Conservation (phyloP, 2,888 invertebrate species). For the Athalia cordata region DNA sequence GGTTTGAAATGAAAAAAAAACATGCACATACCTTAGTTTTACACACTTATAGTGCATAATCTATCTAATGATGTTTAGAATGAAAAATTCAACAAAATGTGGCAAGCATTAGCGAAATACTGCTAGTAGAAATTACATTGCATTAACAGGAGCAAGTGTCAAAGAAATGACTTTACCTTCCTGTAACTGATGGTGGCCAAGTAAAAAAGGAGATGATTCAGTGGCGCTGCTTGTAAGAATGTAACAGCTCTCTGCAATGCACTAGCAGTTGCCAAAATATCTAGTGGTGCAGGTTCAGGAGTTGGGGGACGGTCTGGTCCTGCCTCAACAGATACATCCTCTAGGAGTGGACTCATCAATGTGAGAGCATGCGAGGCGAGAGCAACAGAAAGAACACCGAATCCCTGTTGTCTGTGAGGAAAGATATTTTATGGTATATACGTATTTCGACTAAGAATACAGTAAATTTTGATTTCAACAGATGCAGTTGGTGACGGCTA, state of each 20-base stretch:
- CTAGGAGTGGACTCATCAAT: slow-evolving; percentile 83
- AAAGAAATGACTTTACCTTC: slow-evolving; percentile 75
- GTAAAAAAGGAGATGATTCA: slow-evolving; percentile 90
- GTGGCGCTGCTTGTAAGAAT: slow-evolving; percentile 82
- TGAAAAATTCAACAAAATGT: slow-evolving; percentile 11
- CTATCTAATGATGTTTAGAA: slow-evolving; percentile 15
- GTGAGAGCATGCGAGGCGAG: slow-evolving; percentile 90
- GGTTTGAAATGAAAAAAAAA: background rate
- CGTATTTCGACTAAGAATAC: background rate
- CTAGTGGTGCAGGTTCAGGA: slow-evolving; percentile 79
- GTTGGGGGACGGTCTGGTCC: slow-evolving; percentile 62
- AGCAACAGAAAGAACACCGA: slow-evolving; percentile 92
- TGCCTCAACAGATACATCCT: slow-evolving; percentile 86
- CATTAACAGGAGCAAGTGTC: background rate
- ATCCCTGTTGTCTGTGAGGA: slow-evolving; percentile 84
- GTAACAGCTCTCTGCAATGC: slow-evolving; percentile 83
- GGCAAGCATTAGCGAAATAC: slow-evolving; percentile 3
- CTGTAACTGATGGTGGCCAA: slow-evolving; percentile 92
- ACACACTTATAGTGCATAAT: slow-evolving; percentile 5
- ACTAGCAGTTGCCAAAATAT: slow-evolving; percentile 80
- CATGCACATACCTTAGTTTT: slow-evolving; percentile 27
- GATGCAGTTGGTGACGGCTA: slow-evolving; percentile 3
- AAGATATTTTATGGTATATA: slow-evolving; percentile 70
- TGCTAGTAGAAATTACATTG: background rate
- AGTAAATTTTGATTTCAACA: background rate